A percentile compares a stretch with the other conserved stretches of the same genome.
These are phyloP conservation scores for Diphyllodes magnificus DNA, from an alignment of 2,113 vertebrate species.

Conservation along the genomic window DNA sequence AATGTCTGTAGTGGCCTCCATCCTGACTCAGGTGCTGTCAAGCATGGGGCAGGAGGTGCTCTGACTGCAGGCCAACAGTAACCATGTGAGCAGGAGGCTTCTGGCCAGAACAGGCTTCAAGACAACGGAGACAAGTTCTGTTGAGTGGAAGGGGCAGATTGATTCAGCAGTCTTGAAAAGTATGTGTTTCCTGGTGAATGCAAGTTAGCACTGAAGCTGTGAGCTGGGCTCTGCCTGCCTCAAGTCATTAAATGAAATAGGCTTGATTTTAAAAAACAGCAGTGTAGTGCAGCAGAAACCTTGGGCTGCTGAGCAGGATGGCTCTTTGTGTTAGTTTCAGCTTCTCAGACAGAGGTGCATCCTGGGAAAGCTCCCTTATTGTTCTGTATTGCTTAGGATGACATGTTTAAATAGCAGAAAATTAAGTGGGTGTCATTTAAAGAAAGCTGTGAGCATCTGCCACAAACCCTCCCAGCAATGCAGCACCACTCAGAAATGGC, in stretches of 20 bases:
- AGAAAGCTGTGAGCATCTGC: constrained; percentile 25
- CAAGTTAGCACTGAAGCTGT: background rate
- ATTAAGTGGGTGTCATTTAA: background rate
- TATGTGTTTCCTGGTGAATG: background rate
- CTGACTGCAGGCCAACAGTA: background rate
- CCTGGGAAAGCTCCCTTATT: background rate
- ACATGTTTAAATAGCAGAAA: constrained; percentile 29
- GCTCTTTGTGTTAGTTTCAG: background rate
- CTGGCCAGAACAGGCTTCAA: background rate
- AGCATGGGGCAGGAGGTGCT: background rate
- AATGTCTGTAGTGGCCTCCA: background rate
- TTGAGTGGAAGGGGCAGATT: background rate
- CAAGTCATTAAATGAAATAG: background rate
- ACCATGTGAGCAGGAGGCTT: background rate
- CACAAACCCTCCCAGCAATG: background rate
- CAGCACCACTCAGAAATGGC: background rate
- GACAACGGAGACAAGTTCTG: background rate
- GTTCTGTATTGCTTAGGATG: background rate
- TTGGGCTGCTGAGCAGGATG: background rate
- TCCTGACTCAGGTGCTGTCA: background rate
- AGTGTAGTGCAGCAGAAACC: background rate
- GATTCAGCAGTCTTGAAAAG: background rate
- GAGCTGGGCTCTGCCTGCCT: background rate
- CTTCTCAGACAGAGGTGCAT: background rate
- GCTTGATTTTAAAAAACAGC: background rate